Base-by-base conservation (phyloP, 2,797 vertebrate species). In the Acanthopagrus latus region DNA sequence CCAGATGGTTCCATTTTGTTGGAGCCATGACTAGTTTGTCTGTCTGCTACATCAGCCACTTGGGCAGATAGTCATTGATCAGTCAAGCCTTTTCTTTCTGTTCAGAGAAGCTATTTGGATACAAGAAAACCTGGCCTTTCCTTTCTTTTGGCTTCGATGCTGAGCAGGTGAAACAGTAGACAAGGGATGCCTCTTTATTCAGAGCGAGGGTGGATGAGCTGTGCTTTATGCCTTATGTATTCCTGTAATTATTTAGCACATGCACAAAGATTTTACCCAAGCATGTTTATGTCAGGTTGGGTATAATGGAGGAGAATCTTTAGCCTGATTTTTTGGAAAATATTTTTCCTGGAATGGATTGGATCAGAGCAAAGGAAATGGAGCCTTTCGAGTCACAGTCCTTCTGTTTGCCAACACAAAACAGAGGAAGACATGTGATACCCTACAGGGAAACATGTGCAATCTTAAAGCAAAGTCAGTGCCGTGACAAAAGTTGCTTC, bases 371-470 rank as follows among this genome's bases (percentile, higher is more conserved):
- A 60, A 55, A 82, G 60, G n/a, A 78, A 86, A 77, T 63, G 10
- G 48, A 80, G 69, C 67, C 29, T 74, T 64, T 78, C 4, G 46
- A 60, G 20, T 83, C 74, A 60, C 58, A 47, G 27, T 25, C 59
- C 20, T 50, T 75, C 8, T 44, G 12, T 76, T 51, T 55, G 0
- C 17, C 27, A 50, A 20, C 27, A 52, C 52, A 50, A 73, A 74
- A 74, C 33, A 54, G 63, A 78, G 56, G 47, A 65, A 85, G 62
- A 62, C 64, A 83, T 78, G 57, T 78, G 64, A 86, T 80, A 64
- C 38, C 64, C 46, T 23, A 11, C 55, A 51, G 54, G 50, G 74
- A 64, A 2, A 3, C 33, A 48, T 51, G 38, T 60, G 44, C 16
- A 11, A 23, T 63, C 59, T 65, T 27, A 43, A 58, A 65, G 29